Percentiles rank a stretch among this genome's conserved stretches.
phyloP scores from a whole-genome alignment of 2,797 vertebrate species.

The Manis javanica region DNA sequence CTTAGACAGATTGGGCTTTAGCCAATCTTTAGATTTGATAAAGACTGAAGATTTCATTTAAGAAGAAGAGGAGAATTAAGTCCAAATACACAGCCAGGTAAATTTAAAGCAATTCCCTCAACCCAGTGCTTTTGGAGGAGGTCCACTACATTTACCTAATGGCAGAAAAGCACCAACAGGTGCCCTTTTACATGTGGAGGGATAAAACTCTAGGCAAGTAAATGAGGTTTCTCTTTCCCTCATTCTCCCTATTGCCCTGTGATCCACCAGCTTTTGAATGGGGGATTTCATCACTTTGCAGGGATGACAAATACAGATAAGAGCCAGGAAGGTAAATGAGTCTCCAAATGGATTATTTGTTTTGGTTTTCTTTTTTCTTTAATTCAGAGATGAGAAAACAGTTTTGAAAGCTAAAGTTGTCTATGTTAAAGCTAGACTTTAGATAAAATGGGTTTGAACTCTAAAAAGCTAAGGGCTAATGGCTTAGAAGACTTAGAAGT shows the following conservation, averaged over 20 bases:
- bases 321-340: background rate
- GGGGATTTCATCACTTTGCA: background rate
- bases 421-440: background rate
- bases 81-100: constrained; percentile 23
- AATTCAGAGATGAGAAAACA: constrained; percentile 18
- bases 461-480: background rate
- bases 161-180: background rate
- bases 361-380: background rate
- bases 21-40: constrained; percentile 44
- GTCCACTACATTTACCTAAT: rapidly evolving
- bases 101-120: constrained; percentile 13
- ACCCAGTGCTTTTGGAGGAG: background rate
- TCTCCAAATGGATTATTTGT: background rate
- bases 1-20: constrained; percentile 43
- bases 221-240: background rate
- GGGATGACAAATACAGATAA: background rate
- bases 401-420: constrained; percentile 2
- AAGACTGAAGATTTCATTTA: constrained; percentile 51
- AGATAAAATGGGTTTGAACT: constrained; percentile 39
- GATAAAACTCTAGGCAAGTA: background rate
- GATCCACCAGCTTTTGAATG: background rate
- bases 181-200: background rate
- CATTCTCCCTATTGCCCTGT: background rate
- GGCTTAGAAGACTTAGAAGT: background rate
- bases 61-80: constrained; percentile 5